A percentile compares a stretch with the other conserved stretches of the same genome.
Conservation (phyloP, 2,797 vertebrate genomes). For the Acanthurus lineatus region DNA sequence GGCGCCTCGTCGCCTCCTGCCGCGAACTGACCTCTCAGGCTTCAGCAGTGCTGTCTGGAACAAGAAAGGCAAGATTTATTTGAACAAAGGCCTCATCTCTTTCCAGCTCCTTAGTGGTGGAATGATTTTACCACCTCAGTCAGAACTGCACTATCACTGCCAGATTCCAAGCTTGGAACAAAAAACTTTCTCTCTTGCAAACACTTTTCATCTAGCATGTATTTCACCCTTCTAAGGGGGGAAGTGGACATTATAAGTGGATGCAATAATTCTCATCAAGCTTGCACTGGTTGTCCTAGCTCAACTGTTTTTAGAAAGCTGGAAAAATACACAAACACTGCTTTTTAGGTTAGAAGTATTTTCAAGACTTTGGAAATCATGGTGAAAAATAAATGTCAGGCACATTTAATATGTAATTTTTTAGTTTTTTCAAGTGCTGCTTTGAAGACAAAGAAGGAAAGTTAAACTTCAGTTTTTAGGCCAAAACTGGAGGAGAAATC, state of each 20-base stretch:
- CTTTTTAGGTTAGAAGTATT: neutral
- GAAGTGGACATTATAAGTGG: neutral
- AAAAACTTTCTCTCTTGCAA: neutral
- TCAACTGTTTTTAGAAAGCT: neutral
- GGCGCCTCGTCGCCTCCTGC: constrained; percentile 85
- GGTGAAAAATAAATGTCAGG: constrained; percentile 2
- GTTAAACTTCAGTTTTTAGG: neutral
- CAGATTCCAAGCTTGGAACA: neutral
- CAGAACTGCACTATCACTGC: constrained; percentile 11
- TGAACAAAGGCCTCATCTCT: constrained; percentile 13
- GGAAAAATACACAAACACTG: neutral
- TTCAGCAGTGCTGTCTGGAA: constrained; percentile 82
- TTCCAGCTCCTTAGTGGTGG: neutral
- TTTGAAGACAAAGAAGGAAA: neutral
- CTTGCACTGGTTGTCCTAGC: neutral
- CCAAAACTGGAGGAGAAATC: neutral
- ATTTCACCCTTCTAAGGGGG: neutral
- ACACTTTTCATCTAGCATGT: neutral
- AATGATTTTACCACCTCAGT: neutral
- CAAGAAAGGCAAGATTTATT: constrained; percentile 10
- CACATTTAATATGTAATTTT: neutral
- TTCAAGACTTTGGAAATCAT: neutral
- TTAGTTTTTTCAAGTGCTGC: too few species aligned
- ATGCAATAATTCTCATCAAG: neutral
- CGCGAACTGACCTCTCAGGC: constrained; percentile 82